These are phyloP conservation scores for Bombus sibiricus DNA, from an alignment of 1,140 invertebrate genomes.

Conservation along the genomic window DNA sequence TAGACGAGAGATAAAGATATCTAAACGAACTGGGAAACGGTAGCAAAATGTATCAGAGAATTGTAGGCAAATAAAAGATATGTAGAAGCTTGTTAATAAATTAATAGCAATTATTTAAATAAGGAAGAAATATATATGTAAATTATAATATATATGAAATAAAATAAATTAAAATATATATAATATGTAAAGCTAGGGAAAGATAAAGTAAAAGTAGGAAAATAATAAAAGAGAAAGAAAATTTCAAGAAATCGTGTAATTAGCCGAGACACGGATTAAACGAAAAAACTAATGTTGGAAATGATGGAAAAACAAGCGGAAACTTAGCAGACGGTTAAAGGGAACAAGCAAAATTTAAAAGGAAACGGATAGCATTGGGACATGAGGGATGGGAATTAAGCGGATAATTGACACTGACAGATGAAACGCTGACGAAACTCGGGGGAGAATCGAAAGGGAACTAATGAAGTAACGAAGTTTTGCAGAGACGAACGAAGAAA, in stretches of 20 bases:
- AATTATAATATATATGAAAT: no score
- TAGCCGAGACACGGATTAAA: no score
- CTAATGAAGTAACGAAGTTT: slow-evolving; percentile 20
- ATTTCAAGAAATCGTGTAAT: not conserved
- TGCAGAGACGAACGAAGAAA: not conserved
- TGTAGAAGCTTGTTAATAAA: no score
- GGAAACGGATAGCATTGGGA: slow-evolving; percentile 15
- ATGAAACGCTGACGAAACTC: slow-evolving; percentile 29
- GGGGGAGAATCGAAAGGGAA: slow-evolving; percentile 5
- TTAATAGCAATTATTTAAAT: not conserved
- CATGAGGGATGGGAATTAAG: slow-evolving; percentile 26
- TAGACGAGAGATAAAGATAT: not conserved
- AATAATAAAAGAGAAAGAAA: not conserved
- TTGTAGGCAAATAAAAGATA: not conserved
- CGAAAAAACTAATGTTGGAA: not conserved
- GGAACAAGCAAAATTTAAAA: slow-evolving; percentile 12
- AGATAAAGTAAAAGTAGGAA: not conserved
- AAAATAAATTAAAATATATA: not conserved
- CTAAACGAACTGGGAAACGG: not conserved
- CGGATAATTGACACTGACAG: slow-evolving; percentile 19
- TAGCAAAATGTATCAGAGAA: not conserved
- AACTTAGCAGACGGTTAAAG: not conserved
- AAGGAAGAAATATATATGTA: no score
- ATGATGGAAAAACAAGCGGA: not conserved
- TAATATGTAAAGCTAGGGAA: not conserved